Conservation (phyloP, 2,113 vertebrate genomes). For the Python bivittatus region DNA sequence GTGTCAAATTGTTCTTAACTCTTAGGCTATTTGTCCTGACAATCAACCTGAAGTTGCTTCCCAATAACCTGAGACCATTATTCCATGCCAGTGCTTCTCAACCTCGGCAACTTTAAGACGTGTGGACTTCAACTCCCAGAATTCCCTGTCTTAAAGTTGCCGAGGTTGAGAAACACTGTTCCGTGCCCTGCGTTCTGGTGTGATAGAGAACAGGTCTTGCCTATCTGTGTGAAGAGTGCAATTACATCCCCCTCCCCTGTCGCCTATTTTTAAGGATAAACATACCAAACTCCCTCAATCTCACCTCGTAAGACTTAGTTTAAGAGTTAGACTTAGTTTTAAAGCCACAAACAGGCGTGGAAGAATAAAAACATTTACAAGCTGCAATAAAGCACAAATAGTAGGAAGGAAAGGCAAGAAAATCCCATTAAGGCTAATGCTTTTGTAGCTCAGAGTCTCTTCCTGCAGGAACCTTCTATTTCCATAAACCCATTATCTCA, state of each 20-base stretch:
- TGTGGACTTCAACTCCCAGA: too few relatives aligned
- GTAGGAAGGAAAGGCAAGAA: conserved; percentile 24
- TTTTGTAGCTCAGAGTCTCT: conserved; percentile 61
- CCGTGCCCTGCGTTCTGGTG: not conserved
- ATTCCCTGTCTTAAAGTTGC: too few relatives aligned
- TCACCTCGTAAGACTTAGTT: not conserved
- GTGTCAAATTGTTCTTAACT: not conserved
- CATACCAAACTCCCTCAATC: not conserved
- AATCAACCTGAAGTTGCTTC: not conserved
- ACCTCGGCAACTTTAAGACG: too few relatives aligned
- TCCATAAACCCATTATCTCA: conserved; percentile 71
- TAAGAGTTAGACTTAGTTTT: conserved; percentile 1
- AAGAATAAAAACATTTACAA: conserved; percentile 40
- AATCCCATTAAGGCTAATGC: conserved; percentile 67
- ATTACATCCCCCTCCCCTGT: not conserved
- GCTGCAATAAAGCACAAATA: conserved; percentile 5
- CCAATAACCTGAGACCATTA: not conserved
- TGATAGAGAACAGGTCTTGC: not conserved
- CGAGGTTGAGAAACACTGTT: too few relatives aligned
- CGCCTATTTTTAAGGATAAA: not conserved
- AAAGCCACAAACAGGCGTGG: conserved; percentile 24
- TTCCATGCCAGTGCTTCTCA: too few relatives aligned
- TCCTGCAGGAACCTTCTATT: conserved; percentile 63
- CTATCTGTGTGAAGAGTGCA: not conserved
- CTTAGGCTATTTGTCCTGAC: not conserved